Percentiles rank a stretch among this genome's conserved stretches.
Evolutionary conservation across 2,113 vertebrate genomes (phyloP).

Genomic region (Eurystomus gularis): DNA sequence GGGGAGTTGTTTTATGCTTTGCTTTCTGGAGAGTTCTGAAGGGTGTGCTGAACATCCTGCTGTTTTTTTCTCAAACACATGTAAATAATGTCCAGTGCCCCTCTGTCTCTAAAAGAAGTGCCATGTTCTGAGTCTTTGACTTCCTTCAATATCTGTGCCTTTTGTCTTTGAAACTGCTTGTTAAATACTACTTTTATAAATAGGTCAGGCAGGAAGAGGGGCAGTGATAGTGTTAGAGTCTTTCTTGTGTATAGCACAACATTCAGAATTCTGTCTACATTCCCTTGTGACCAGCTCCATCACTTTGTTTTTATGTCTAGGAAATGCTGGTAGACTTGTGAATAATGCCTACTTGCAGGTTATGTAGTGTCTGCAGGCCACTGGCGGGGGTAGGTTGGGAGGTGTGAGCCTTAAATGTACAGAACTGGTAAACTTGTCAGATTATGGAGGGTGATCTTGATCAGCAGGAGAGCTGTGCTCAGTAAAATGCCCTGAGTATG

Average conservation of each 20-base stretch:
- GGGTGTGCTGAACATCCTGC: not conserved
- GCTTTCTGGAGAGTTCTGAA: not conserved
- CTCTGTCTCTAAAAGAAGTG: not conserved
- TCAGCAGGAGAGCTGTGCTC: not conserved
- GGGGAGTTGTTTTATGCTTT: not conserved
- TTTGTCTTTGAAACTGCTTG: not conserved
- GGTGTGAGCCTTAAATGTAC: not conserved
- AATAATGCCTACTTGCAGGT: not conserved
- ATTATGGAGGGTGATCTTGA: not conserved
- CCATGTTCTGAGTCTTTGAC: not conserved
- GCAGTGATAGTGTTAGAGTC: not conserved
- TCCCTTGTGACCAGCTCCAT: not conserved
- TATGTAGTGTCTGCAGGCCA: not conserved
- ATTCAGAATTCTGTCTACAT: not conserved
- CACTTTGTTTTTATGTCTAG: not conserved
- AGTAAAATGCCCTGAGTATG: not conserved
- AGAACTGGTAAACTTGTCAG: not conserved
- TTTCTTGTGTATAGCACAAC: not conserved
- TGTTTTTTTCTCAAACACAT: not conserved
- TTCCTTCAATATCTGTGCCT: not conserved
- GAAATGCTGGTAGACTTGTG: not conserved
- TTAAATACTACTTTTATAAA: not conserved
- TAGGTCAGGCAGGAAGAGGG: not conserved
- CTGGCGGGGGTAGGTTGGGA: rapidly evolving
- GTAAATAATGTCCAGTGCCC: not conserved